Base-by-base conservation (phyloP, 2,797 vertebrate species). In the Chaetophractus vellerosus region DNA sequence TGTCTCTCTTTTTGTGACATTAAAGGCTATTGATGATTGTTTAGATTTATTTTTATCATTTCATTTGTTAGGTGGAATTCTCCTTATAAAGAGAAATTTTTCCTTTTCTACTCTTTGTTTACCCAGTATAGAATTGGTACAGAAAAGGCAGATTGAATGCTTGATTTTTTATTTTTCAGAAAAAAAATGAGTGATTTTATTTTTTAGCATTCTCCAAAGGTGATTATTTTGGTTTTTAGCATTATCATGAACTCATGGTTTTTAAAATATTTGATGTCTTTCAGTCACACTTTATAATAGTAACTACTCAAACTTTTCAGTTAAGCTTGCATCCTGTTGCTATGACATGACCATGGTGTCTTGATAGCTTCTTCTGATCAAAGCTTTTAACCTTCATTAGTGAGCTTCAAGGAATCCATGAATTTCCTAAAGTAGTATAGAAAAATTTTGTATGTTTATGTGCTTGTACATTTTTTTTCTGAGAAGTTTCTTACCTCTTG, bases 251-350 rank as follows among this genome's bases (percentile, higher is more conserved):
- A 61, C 66, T 66, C 9, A n/a, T 87, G 11, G 38, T 74, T 94
- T 94, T 85, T 85, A 79, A 84, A 57, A 79, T 66, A 87, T 80
- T 72, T 66, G 26, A 16, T 74, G 4, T 68, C 50, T 91, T 80
- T 94, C 12, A 75, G 16, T 74, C 18, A 26, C 4, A 38, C 36
- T 48, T 10, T 86, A 66, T 57, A 85, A 33, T 66, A 90, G 50
- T 59, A 72, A 48, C 72, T 52, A 4, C 68, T 86, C 55, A 84
- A 69, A 88, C 33, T 55, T 24, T 84, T 91, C 1, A 9, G 45
- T 11, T 55, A 85, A 59, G 26, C 69, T 55, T 48, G 21, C 55
- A 8, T 61, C 71, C 50, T 69, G 23, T 33, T 74, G n/a, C 31
- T 66, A 45, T 48, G n/a, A 82, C 69, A 52, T 52, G 50, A 16